Evolutionary conservation across 2,888 invertebrate genomes (phyloP).

Genomic region (Osmoderma eremita): DNA sequence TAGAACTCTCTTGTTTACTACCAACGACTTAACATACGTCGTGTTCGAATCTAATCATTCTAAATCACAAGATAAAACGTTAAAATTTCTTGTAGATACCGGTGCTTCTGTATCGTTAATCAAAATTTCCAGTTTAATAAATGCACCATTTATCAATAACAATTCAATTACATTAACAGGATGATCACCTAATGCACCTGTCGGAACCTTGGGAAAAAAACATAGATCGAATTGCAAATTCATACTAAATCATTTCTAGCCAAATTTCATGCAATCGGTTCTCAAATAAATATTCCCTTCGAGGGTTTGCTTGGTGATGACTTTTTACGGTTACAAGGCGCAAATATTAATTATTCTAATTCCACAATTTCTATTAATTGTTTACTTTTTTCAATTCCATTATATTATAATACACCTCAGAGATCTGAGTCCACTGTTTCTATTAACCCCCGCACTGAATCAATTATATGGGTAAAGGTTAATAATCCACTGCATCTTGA

Average conservation of each 20-base stretch:
- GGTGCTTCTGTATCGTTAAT: conserved; percentile 8
- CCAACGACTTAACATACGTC: no score
- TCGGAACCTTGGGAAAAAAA: background rate
- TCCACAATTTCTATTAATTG: background rate
- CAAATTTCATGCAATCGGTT: conserved; percentile 30
- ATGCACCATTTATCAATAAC: background rate
- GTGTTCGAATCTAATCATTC: background rate
- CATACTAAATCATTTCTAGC: background rate
- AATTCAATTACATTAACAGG: conserved; percentile 3
- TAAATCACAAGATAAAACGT: background rate
- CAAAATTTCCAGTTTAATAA: background rate
- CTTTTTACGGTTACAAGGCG: background rate
- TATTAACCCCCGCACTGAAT: conserved; percentile 1
- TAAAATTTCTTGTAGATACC: conserved; percentile 20
- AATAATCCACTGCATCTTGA: background rate
- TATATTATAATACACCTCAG: conserved; percentile 6
- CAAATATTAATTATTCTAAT: conserved; percentile 17
- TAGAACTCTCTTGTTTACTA: no score
- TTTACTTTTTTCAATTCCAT: conserved; percentile 5
- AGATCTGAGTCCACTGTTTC: background rate
- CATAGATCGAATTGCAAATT: conserved; percentile 2
- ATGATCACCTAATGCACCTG: background rate
- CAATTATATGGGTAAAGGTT: background rate
- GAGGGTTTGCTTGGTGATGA: conserved; percentile 27
- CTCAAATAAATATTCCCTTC: conserved; percentile 31